Base-by-base conservation (phyloP, 2,113 vertebrate genomes). In the Ophiodon elongatus region DNA sequence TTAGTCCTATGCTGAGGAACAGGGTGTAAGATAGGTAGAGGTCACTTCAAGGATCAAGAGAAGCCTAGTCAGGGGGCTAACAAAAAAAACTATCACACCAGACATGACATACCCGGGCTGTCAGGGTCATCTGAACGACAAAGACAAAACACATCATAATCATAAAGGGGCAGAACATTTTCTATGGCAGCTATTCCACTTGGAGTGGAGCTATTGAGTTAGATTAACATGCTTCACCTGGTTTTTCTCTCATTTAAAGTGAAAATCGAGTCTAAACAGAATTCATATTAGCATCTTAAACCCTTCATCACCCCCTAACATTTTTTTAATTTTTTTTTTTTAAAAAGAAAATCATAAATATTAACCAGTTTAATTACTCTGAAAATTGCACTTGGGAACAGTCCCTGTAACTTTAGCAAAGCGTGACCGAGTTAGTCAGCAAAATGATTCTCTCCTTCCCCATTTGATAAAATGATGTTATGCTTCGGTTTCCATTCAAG, bases 31-130 rank as follows among this genome's bases (percentile, higher is more conserved):
- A 88, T 72, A 89, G 74, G 75, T 59, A 83, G 4, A 78, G 78
- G 70, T 71, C 76, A 86, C 59, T 79, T 83, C 64, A 89, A 82
- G 74, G 74, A 76, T 66, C 59, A 80, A 76, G 81, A 69, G 79
- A 69, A 31, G 73, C 75, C 79, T 74, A 83, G 81, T 47, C 25
- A 67, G 83, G 77, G 57, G 57, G 33, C 63, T 75, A 91, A 85
- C 81, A 19, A 19, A 9, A 90, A 92, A 92, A 85, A 88, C 85
- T 83, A 88, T 45, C 93, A 94, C 92, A 92, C 17, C 87, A 91
- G 66, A 90, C 90, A 85, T 88, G 88, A 96, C 95, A 94, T 95
- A 96, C 93, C 95, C 89, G 93, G 94, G 88, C 94, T 94, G 76
- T 95, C 94, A 73, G 94, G 94, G 81, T 78, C 85, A 85, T 94